Percentiles rank a stretch among this genome's conserved stretches.
Evolutionary conservation across 2,888 invertebrate genomes (phyloP).

Genomic region (Tipula vernalis): DNA sequence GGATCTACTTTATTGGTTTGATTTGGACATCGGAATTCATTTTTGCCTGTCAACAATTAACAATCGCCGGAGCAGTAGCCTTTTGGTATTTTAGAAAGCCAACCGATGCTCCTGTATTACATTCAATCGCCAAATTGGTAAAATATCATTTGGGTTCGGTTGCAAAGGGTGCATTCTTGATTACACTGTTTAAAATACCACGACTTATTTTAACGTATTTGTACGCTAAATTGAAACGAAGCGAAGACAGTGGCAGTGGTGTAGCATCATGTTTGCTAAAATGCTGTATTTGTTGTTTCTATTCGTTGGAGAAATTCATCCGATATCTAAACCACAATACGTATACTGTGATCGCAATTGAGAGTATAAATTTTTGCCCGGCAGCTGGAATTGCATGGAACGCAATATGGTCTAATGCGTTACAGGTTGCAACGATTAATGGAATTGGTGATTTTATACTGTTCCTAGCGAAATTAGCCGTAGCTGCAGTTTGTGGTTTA

Average conservation of each 20-base stretch:
- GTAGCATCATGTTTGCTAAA: slow-evolving; percentile 63
- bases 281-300: slow-evolving; percentile 82
- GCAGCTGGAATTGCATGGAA: slow-evolving; percentile 82
- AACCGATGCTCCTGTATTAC: slow-evolving; percentile 54
- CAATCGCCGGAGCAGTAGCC: slow-evolving; percentile 84
- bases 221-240: slow-evolving; percentile 70
- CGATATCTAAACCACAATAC: slow-evolving; percentile 89
- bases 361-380: slow-evolving; percentile 80
- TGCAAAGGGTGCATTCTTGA: slow-evolving; percentile 87
- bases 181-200: slow-evolving; percentile 86
- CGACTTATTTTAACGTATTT: slow-evolving; percentile 76
- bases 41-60: slow-evolving; percentile 87
- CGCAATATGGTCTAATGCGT: slow-evolving; percentile 65
- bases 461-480: slow-evolving; percentile 67
- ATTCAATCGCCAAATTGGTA: slow-evolving; percentile 60
- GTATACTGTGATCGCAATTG: slow-evolving; percentile 86
- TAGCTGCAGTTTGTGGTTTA: slow-evolving; percentile 71
- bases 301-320: slow-evolving; percentile 82
- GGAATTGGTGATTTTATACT: slow-evolving; percentile 86
- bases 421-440: slow-evolving; percentile 86
- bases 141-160: slow-evolving; percentile 91
- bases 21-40: slow-evolving; percentile 93
- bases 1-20: slow-evolving; percentile 80
- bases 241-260: slow-evolving; percentile 58
- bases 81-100: slow-evolving; percentile 86